Evolutionary conservation across 1,140 invertebrate genomes (phyloP).

Genomic region (Paracyclopina nana): DNA sequence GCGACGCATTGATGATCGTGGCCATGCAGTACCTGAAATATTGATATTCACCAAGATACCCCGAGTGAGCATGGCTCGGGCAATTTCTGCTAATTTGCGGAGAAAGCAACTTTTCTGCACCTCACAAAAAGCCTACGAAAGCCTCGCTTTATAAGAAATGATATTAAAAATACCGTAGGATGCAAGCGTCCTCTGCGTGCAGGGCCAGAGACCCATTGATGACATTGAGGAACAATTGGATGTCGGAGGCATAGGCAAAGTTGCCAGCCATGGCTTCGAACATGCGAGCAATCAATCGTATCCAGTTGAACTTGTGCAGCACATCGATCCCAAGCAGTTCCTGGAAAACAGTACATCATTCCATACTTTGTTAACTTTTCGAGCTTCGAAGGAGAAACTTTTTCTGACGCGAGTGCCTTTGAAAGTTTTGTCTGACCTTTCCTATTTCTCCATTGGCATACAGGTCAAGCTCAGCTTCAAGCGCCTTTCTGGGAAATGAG

Average conservation of each 20-base stretch:
- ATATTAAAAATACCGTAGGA: no score
- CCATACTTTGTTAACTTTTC: background rate
- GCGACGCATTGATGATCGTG: conserved; percentile 89
- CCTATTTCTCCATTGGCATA: conserved; percentile 78
- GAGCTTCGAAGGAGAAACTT: background rate
- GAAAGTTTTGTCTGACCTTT: conserved; percentile 33
- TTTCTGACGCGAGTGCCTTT: background rate
- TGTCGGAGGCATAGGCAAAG: conserved; percentile 90
- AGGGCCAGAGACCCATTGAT: conserved; percentile 84
- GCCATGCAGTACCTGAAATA: conserved; percentile 93
- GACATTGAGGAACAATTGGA: conserved; percentile 92
- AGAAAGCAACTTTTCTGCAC: no score
- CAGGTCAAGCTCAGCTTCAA: conserved; percentile 85
- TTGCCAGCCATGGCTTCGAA: conserved; percentile 97
- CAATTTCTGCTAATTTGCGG: no score
- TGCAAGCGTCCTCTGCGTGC: conserved; percentile 86
- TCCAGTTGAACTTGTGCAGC: conserved; percentile 97
- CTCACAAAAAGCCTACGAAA: no score
- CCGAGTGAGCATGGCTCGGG: no score
- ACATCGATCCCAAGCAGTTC: conserved; percentile 84
- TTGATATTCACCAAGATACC: conserved; percentile 6
- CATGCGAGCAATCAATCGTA: conserved; percentile 83
- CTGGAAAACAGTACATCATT: conserved; percentile 25
- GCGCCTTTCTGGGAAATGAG: conserved; percentile 88
- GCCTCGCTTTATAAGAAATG: no score